Evolutionary conservation across 2,888 invertebrate genomes (phyloP), one percentile per base, ranked within the genome.

Genomic region (Metacarcinus magister): DNA sequence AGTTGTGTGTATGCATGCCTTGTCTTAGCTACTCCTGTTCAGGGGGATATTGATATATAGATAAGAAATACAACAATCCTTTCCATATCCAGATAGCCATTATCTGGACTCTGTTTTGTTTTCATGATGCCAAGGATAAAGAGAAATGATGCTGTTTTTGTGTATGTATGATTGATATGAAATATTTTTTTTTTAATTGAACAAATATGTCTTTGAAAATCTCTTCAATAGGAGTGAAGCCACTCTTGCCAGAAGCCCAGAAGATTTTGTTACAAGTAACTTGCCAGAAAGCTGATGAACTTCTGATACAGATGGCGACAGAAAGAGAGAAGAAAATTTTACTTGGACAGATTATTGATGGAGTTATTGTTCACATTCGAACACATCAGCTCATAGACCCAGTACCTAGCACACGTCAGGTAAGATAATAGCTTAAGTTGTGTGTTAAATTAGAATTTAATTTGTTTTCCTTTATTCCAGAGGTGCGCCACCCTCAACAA

Each of bases 341-440:
- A 43, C 60, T 95, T 39, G 60, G 89, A 93, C 54, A 95, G 46
- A 93, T 95, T 44, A 43, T 93, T 87, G 89, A 95, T 54, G 93
- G 91, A 28, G 60, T 95, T 67, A 87, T 60, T 10, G 87, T 54
- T 43, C 95, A 95, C 54, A 93, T 95, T 5, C 87, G 93, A 28
- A 90, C 93, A 23, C 54, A 95, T 32, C 82, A 90, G 60, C 93
- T 95, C 44, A 54, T 95, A 28, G 43, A 95, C 44, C 89, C 93
- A 23, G 93, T 95, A 19, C 95, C 95, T 19, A 60, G 44, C 39
- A 93, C 95, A 89, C 87, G 95, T n/a, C 95, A 95, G 93, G 95
- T 95, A 60, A 44, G 93, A 60, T 39, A n/a, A 23, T 54, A 32
- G n/a, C 10, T n/a, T n/a, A 48, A 28, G n/a, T 46, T 75, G 10